phyloP scores from a whole-genome alignment of 2,888 invertebrate genomes.

The Alcis repandata region DNA sequence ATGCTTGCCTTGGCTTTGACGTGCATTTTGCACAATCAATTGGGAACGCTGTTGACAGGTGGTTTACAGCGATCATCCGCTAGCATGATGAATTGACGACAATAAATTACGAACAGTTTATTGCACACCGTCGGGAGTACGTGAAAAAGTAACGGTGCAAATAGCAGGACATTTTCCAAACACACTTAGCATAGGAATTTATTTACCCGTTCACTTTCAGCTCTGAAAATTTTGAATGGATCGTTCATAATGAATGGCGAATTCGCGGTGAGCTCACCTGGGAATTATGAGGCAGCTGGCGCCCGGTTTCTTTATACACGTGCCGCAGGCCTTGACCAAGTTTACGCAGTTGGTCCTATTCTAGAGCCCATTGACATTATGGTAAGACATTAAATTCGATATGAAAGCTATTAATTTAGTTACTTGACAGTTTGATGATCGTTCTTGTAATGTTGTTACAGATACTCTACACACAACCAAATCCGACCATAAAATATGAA shows the following conservation, averaged over 20 bases:
- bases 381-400: slow-evolving; percentile 77
- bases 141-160: slow-evolving; percentile 39
- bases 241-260: slow-evolving; percentile 94
- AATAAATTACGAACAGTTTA: slow-evolving; percentile 29
- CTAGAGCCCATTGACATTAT: slow-evolving; percentile 92
- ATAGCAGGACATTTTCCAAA: slow-evolving; percentile 30
- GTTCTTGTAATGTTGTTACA: slow-evolving; percentile 65
- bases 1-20: slow-evolving; percentile 62
- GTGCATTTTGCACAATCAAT: slow-evolving; percentile 64
- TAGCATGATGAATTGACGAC: slow-evolving; percentile 38
- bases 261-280: slow-evolving; percentile 90
- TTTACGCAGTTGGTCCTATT: slow-evolving; percentile 93
- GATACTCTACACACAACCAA: slow-evolving; percentile 93
- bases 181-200: slow-evolving; percentile 30
- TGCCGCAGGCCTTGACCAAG: slow-evolving; percentile 91
- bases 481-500: slow-evolving; percentile 96
- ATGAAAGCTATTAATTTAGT: not conserved
- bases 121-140: slow-evolving; percentile 8
- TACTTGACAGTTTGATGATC: not conserved
- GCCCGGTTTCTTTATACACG: slow-evolving; percentile 92
- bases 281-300: slow-evolving; percentile 92
- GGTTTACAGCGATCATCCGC: slow-evolving; percentile 49
- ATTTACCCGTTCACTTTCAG: slow-evolving; percentile 79
- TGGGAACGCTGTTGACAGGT: slow-evolving; percentile 54
- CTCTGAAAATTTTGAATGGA: slow-evolving; percentile 91